phyloP scores from a whole-genome alignment of 2,797 vertebrate genomes.

The Sylvia borin region DNA sequence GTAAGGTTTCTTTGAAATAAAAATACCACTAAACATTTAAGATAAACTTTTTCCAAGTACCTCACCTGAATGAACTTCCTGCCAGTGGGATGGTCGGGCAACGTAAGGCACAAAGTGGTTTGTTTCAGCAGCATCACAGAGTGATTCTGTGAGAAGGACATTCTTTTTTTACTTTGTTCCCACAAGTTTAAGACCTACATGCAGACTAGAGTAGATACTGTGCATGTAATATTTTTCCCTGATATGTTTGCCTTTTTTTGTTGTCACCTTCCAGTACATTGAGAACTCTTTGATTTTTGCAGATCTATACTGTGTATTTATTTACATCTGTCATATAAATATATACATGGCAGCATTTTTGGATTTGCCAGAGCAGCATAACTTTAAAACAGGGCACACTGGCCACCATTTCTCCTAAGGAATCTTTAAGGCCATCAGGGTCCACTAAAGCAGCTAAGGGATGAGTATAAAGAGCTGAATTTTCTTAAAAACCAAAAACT shows the following conservation, averaged over 20 bases:
- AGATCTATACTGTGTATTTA: not conserved
- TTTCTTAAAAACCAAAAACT: not conserved
- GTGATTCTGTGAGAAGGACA: conserved; percentile 27
- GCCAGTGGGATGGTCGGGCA: conserved; percentile 84
- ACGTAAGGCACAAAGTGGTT: conserved; percentile 81
- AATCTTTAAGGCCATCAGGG: not conserved
- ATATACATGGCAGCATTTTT: not conserved
- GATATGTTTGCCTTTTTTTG: not conserved
- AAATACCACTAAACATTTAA: not conserved
- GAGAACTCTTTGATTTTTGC: not conserved
- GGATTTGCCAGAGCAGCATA: not conserved
- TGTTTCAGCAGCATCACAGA: conserved; percentile 9
- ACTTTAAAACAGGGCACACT: not conserved
- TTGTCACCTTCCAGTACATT: not conserved
- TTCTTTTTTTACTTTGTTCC: not conserved
- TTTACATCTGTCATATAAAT: not conserved
- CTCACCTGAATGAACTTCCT: conserved; percentile 88
- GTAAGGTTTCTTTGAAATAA: not conserved
- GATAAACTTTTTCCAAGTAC: not conserved
- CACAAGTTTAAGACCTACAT: not conserved
- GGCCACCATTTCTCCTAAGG: not conserved
- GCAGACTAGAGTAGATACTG: not conserved
- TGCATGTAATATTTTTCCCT: not conserved
- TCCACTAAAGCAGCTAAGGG: not conserved
- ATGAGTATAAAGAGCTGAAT: not conserved